These are phyloP conservation scores for Dendrolimus pini DNA, from an alignment of 2,888 invertebrate species.

Conservation along the genomic window DNA sequence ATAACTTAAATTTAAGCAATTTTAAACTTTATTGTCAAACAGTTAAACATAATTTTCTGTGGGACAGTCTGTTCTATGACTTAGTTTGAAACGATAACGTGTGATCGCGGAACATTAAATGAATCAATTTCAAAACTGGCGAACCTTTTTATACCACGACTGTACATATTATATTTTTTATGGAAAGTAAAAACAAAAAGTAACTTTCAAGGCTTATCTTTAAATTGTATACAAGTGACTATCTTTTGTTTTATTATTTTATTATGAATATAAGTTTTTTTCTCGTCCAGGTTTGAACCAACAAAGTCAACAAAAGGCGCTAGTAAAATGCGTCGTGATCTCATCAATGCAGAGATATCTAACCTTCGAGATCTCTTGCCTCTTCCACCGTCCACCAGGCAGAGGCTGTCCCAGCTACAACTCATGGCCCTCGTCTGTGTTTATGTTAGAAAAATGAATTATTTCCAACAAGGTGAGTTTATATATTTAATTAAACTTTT, in stretches of 20 bases:
- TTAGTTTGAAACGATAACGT: too few relatives aligned
- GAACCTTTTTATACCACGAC: too few relatives aligned
- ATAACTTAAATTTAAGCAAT: too few relatives aligned
- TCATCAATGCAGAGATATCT: conserved; percentile 98
- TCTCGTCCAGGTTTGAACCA: conserved; percentile 84
- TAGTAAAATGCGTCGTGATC: conserved; percentile 97
- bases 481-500: background rate
- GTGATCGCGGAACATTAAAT: too few relatives aligned
- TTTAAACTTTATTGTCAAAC: too few relatives aligned
- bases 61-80: too few relatives aligned
- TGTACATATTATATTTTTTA: too few relatives aligned
- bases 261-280: background rate
- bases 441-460: conserved; percentile 98
- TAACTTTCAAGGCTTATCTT: too few relatives aligned
- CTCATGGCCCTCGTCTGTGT: conserved; percentile 99
- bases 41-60: too few relatives aligned
- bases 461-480: conserved; percentile 86
- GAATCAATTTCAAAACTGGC: too few relatives aligned
- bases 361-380: conserved; percentile 97
- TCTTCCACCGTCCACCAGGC: conserved; percentile 95
- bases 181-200: too few relatives aligned
- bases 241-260: background rate
- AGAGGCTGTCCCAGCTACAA: conserved; percentile 97
- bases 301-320: conserved; percentile 99
- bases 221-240: too few relatives aligned